Evolutionary conservation across 2,797 vertebrate genomes (phyloP).

Genomic region (Onychomys torridus): DNA sequence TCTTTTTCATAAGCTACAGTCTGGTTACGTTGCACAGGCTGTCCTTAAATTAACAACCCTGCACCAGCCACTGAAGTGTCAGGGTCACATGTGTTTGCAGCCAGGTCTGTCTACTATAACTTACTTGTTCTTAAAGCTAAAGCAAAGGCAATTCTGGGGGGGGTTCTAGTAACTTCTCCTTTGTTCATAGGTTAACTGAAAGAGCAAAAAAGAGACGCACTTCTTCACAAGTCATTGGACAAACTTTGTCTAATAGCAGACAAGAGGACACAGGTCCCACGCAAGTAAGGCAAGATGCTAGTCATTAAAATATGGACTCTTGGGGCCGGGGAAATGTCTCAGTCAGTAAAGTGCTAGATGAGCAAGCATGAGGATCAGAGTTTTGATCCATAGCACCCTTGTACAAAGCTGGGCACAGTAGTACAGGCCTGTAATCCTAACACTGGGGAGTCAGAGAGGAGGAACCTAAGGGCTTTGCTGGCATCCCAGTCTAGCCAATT

Average conservation of each 20-base stretch:
- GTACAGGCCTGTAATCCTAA: not conserved
- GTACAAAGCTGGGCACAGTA: not conserved
- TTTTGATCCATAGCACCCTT: not conserved
- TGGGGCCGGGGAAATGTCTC: not conserved
- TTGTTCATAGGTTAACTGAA: conserved; percentile 82
- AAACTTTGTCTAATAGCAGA: conserved; percentile 70
- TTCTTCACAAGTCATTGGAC: conserved; percentile 80
- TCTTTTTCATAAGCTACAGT: not conserved
- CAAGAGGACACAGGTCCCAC: conserved; percentile 75
- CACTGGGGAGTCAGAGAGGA: not conserved
- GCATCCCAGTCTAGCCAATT: not conserved
- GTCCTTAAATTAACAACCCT: not conserved
- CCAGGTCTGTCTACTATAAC: not conserved
- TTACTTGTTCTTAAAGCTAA: conserved; percentile 48
- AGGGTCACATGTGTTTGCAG: not conserved
- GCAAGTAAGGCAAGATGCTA: conserved; percentile 82
- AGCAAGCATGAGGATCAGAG: not conserved
- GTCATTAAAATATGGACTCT: conserved; percentile 20
- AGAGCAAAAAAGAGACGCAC: conserved; percentile 83
- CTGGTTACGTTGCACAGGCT: not conserved
- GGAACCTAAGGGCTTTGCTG: not conserved
- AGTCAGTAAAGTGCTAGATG: not conserved
- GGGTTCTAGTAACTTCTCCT: conserved; percentile 66
- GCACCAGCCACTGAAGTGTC: not conserved
- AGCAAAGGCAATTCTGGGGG: conserved; percentile 17